Conservation (phyloP, 2,113 vertebrate species). For the Leptosomus discolor region DNA sequence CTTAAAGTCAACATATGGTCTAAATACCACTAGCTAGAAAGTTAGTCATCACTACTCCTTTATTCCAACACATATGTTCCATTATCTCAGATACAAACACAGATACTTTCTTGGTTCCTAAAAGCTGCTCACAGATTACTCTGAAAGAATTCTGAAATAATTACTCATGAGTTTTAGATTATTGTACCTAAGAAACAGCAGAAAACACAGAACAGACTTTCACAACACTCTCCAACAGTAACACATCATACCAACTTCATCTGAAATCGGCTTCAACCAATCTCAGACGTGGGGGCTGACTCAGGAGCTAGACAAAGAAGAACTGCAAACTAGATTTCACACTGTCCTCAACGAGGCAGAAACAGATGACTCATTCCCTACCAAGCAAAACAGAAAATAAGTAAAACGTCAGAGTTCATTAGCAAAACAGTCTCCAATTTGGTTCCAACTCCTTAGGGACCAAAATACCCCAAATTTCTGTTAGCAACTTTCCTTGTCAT, state of each 20-base stretch:
- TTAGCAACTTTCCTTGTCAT: not conserved
- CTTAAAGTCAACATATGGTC: not conserved
- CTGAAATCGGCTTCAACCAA: not conserved
- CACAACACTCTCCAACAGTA: not conserved
- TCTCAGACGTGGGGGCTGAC: not conserved
- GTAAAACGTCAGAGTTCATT: not conserved
- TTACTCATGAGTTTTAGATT: not conserved
- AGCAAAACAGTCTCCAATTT: not conserved
- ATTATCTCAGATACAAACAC: not conserved
- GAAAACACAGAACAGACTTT: not conserved
- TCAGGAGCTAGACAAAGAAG: conserved; percentile 25
- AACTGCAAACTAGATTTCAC: not conserved
- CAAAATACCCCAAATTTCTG: not conserved
- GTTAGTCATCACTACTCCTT: not conserved
- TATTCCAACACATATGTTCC: not conserved
- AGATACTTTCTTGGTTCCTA: not conserved
- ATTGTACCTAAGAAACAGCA: not conserved
- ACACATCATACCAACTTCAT: not conserved
- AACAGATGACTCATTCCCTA: not conserved
- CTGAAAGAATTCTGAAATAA: not conserved
- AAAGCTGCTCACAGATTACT: not conserved
- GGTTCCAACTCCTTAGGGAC: not conserved
- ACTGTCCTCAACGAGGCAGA: not conserved
- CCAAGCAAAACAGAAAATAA: not conserved
- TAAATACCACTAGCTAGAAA: not conserved